Evolutionary conservation across 2,888 invertebrate species (phyloP).

Genomic region (Antheraea assamensis): DNA sequence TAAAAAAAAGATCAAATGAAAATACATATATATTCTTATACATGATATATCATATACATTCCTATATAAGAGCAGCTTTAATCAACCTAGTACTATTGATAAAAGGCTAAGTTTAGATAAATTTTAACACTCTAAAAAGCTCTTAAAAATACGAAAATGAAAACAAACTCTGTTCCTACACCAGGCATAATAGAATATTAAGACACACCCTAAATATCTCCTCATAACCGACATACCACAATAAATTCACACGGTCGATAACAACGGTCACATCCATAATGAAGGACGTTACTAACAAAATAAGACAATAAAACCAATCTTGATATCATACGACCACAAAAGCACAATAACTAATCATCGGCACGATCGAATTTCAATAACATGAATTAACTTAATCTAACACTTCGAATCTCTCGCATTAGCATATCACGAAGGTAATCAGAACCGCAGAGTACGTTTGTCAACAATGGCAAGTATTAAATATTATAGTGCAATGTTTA

Average conservation of each 20-base stretch:
- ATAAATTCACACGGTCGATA: constrained; percentile 7
- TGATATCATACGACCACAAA: constrained; percentile 5
- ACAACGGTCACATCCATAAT: constrained; percentile 5
- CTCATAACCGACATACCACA: neutral
- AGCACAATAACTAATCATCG: constrained; percentile 23
- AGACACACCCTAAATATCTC: neutral
- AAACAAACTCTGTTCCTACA: neutral
- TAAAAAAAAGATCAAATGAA: too few species aligned
- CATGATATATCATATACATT: too few species aligned
- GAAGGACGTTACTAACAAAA: constrained; percentile 16
- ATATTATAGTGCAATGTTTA: constrained; percentile 10
- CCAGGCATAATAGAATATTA: too few species aligned
- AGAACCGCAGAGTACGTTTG: constrained; percentile 45
- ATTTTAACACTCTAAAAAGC: too few species aligned
- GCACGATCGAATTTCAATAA: constrained; percentile 22
- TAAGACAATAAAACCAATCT: constrained; percentile 19
- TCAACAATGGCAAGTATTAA: constrained; percentile 33
- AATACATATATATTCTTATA: too few species aligned
- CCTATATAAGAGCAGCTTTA: too few species aligned
- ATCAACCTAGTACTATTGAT: too few species aligned
- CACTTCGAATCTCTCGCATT: constrained; percentile 33
- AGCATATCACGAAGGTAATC: constrained; percentile 43
- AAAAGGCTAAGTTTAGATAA: too few species aligned
- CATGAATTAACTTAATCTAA: constrained; percentile 30
- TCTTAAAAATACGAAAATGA: neutral